Evolutionary conservation across 2,888 invertebrate genomes (phyloP), one percentile per base, ranked within the genome.

Genomic region (Tetheella fluctuosa): DNA sequence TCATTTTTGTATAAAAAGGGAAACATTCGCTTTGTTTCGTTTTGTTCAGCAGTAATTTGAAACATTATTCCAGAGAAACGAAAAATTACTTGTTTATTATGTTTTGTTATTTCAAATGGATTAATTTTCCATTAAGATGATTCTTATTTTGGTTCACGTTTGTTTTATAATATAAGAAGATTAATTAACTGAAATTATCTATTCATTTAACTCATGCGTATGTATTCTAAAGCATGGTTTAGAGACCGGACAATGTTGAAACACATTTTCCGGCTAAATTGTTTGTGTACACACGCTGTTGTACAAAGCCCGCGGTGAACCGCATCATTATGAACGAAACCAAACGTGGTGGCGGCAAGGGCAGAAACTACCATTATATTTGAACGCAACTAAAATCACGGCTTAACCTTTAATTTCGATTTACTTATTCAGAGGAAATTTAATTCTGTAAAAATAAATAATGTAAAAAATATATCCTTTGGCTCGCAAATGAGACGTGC

Each of bases 21-120:
- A 77, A 79, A 74, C 65, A 69, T 70, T 71, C 61, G 56, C 70
- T 77, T 81, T 84, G 75, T 82, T 83, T 81, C 73, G 64, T 68
- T 72, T 75, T 63, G 59, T 64, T 58, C 61, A 63, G 28, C 53
- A 28, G 67, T 73, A 75, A 80, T 80, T 79, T 72, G 66, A 75
- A 55, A 73, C 69, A 78, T 77, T 76, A 73, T 78, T 79, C 71
- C 75, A 62, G 65, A 60, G 69, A 77, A 77, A 64, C 56, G 56
- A 61, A 59, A 23, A 55, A 64, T 48, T 64, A 60, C 52, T 58
- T 28, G 52, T 30, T 30, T 58, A 34, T 23, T 30, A 20, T 25
- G 48, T 60, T 52, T 39, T 25, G 48, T 57, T 55, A 55, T 54
- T 54, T 30, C 17, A 17, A 30, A 28, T 30, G 30, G 30, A 30